Conservation (phyloP, 2,797 vertebrate genomes). For the Acanthurus lineatus region DNA sequence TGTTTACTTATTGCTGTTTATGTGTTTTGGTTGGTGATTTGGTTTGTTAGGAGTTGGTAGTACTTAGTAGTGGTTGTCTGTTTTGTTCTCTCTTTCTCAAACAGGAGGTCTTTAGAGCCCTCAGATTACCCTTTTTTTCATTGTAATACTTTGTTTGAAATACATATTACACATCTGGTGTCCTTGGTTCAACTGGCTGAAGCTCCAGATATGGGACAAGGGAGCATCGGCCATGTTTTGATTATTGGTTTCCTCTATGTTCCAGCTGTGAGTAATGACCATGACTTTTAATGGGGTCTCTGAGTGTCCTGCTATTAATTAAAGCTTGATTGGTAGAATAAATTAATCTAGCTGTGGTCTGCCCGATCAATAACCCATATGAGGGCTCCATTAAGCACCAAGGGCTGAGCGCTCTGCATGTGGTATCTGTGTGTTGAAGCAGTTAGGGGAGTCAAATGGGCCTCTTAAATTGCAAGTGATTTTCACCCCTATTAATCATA, state of each 20-base stretch:
- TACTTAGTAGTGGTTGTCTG: background rate
- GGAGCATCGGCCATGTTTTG: slow-evolving; percentile 67
- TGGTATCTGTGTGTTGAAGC: slow-evolving; percentile 70
- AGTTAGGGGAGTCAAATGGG: slow-evolving; percentile 72
- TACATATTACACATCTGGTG: slow-evolving; percentile 14
- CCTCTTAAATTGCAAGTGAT: slow-evolving; percentile 76
- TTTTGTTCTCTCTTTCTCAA: background rate
- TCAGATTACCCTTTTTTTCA: background rate
- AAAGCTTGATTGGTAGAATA: slow-evolving; percentile 89
- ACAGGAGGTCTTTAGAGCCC: background rate
- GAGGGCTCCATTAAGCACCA: slow-evolving; percentile 84
- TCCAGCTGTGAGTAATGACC: slow-evolving; percentile 81
- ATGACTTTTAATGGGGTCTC: slow-evolving; percentile 79
- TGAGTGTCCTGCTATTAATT: slow-evolving; percentile 86
- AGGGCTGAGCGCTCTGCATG: slow-evolving; percentile 65
- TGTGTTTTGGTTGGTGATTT: background rate
- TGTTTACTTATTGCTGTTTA: background rate
- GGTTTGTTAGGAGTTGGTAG: background rate
- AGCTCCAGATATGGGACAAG: slow-evolving; percentile 43
- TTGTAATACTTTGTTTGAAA: slow-evolving; percentile 38
- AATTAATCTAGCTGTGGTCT: slow-evolving; percentile 85
- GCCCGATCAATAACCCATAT: slow-evolving; percentile 87
- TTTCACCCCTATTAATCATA: slow-evolving; percentile 86
- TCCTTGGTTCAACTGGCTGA: slow-evolving; percentile 39
- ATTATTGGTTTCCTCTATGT: slow-evolving; percentile 78